Conservation (phyloP, 2,797 vertebrate species). For the Acanthurus tractus region DNA sequence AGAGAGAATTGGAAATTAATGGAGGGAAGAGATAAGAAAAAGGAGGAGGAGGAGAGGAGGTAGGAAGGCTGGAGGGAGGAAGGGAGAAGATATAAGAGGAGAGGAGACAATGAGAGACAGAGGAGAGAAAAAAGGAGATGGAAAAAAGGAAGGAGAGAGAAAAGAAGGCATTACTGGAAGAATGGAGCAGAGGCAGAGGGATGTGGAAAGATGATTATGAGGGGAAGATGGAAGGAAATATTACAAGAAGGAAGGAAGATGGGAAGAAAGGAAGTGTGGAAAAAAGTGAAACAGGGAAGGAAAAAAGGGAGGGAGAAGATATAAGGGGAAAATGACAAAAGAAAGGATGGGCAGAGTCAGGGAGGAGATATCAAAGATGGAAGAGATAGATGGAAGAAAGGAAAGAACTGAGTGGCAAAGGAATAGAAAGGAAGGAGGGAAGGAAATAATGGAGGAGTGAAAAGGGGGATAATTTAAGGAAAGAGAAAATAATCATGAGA, state of each 20-base stretch:
- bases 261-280: too few relatives aligned
- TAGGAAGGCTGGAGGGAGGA: slow-evolving; percentile 21
- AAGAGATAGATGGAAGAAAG: background rate
- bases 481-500: background rate
- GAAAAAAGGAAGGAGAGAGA: slow-evolving; percentile 30
- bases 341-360: too few relatives aligned
- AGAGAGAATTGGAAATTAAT: slow-evolving; percentile 72
- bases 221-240: too few relatives aligned
- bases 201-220: too few relatives aligned
- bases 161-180: background rate
- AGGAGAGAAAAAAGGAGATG: slow-evolving; percentile 11
- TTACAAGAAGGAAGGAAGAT: background rate
- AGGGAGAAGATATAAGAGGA: background rate
- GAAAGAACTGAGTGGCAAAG: background rate
- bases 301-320: background rate
- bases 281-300: background rate
- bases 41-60: slow-evolving; percentile 38
- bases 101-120: background rate
- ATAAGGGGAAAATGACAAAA: background rate
- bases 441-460: background rate
- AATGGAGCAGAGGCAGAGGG: background rate
- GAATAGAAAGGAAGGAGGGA: background rate
- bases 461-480: background rate
- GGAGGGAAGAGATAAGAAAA: slow-evolving; percentile 71
- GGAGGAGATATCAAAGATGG: background rate